phyloP scores from a whole-genome alignment of 2,888 invertebrate species.

The Sminthurides aquaticus region DNA sequence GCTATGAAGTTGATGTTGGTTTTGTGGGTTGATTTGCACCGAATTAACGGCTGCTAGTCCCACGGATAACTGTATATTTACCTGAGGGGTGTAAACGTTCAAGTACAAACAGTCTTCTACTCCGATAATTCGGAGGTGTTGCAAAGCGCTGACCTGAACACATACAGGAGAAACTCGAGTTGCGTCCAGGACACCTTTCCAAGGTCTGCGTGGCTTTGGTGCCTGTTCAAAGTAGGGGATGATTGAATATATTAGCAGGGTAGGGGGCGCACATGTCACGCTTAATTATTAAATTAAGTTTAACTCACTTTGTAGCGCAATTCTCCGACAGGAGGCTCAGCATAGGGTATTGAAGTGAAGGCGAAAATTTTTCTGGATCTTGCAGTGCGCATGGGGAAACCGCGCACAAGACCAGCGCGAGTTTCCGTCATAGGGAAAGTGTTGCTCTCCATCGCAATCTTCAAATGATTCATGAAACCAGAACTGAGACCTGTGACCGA shows the following conservation, averaged over 20 bases:
- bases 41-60: too few relatives aligned
- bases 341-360: slow-evolving; percentile 34
- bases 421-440: slow-evolving; percentile 24
- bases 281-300: too few relatives aligned
- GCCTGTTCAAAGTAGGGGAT: slow-evolving; percentile 19
- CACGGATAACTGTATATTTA: too few relatives aligned
- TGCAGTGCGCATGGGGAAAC: slow-evolving; percentile 30
- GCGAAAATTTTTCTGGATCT: slow-evolving; percentile 29
- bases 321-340: slow-evolving; percentile 28
- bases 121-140: slow-evolving; percentile 20
- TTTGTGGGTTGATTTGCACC: too few relatives aligned
- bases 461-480: slow-evolving; percentile 2
- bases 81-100: slow-evolving; percentile 33
- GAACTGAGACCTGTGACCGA: not conserved
- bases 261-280: too few relatives aligned
- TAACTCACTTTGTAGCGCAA: too few relatives aligned
- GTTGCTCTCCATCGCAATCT: slow-evolving; percentile 10
- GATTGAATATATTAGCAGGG: too few relatives aligned
- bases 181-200: slow-evolving; percentile 77
- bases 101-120: slow-evolving; percentile 31
- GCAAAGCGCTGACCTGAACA: slow-evolving; percentile 57
- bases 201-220: slow-evolving; percentile 77
- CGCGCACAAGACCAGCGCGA: slow-evolving; percentile 21
- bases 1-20: too few relatives aligned
- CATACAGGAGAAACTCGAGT: slow-evolving; percentile 75